Evolutionary conservation across 2,113 vertebrate genomes (phyloP), one percentile per base, ranked within the genome.

Genomic region (Silurus meridionalis): DNA sequence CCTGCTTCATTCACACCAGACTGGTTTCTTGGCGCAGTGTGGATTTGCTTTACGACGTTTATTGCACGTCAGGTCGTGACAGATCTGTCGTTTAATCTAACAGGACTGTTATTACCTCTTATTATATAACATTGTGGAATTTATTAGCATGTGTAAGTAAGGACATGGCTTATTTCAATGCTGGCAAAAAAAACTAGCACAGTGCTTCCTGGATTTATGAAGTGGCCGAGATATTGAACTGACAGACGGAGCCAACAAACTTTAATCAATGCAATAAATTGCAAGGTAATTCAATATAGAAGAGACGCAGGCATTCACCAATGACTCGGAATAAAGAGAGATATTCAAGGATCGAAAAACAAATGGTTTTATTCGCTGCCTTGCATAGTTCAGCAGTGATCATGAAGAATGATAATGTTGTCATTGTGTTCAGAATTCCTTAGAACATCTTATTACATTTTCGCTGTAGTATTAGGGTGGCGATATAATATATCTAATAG

Each of bases 231-330:
- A 53, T 89, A 80, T 85, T 86, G 78, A 86, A 86, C 86, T 55
- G 81, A 75, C 75, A 85, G 61, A 83, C 57, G 55, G 82, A 80
- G 74, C 80, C 84, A 75, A 67, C 64, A 85, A 88, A 82, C 50
- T 87, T 84, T 86, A 88, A 84, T 88, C 87, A 25, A 88, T 72
- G 71, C 78, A 84, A 50, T 84, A 84, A 84, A 86, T 88, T 64
- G 21, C 57, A 25, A 57, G 61, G 78, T 85, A 85, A 83, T 83
- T 79, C 83, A 85, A 87, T 84, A 80, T 23, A 67, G 6, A 28
- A 66, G 75, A 67, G 52, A 50, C 28, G 52, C 61, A 78, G 37
- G 60, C n/a, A 21, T 85, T 88, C 69, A 66, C 67, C 80, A 83
- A 77, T 71, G 82, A 58, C 63, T 82, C n/a, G 46, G 69, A 81